Evolutionary conservation across 2,797 vertebrate genomes (phyloP), one percentile per base, ranked within the genome.

Genomic region (Gallirallus australis): DNA sequence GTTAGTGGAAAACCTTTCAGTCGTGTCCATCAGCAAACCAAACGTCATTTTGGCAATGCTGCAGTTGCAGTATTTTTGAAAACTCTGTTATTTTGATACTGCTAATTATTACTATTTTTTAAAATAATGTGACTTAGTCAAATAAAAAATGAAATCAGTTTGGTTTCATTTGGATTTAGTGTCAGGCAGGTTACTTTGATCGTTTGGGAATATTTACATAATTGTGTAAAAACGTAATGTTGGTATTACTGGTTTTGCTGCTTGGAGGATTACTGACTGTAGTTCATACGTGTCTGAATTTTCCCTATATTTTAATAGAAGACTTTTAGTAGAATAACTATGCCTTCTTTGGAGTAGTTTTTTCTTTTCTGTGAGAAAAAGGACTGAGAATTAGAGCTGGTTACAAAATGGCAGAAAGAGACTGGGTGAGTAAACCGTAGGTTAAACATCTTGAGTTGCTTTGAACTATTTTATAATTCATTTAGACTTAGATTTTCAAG

Each of bases 201-300:
- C 2, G 1, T 71, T 77, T 73, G 18, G 61, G 70, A 80, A 57
- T 10, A 47, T 47, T 47, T 47, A 47, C 14, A 12, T 47, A 47
- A 23, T 23, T 47, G 21, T 4, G 3, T 47, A 15, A 47, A 47
- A 47, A 5, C 0, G 3, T 12, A 10, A 18, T 2, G 1, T 53
- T 5, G 60, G 7, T 48, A 5, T 78, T 89, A 19, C 0, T 45
- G 28, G 8, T 65, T 80, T 89, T 1, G 2, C 31, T 71, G 45
- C 31, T n/a, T 82, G 45, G 39, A 81, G 83, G 40, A 15, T 72
- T 92, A 9, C 6, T 80, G 61, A 24, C 42, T 52, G 11, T n/a
- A 59, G 33, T 11, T 77, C n/a, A 21, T 19, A 2, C 31, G 54
- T 79, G 10, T 70, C 33, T 65, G 33, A 72, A n/a, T 70, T 94